Percentiles rank a stretch among this genome's conserved stretches.
These are phyloP conservation scores for Muscidifurax raptorellus DNA, from an alignment of 1,140 invertebrate species.

Conservation along the genomic window DNA sequence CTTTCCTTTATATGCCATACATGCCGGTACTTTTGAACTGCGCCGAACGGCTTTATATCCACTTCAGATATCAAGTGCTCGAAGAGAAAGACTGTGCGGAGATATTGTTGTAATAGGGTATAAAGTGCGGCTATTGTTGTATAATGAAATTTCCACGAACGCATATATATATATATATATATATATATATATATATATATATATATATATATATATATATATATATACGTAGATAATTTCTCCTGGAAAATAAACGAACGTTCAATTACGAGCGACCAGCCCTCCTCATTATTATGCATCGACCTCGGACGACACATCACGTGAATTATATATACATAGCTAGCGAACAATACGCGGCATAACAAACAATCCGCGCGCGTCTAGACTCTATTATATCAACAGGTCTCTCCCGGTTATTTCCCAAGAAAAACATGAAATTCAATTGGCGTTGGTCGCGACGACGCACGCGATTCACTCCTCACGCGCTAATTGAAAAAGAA, in stretches of 20 bases:
- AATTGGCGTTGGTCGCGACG: not conserved
- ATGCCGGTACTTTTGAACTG: slow-evolving; percentile 27
- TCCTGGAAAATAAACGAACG: no score
- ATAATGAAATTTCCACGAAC: no score
- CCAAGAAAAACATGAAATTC: not conserved
- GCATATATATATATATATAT: no score
- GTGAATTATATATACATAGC: not conserved
- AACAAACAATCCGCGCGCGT: not conserved
- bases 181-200: no score
- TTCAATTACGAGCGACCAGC: no score
- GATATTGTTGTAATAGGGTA: not conserved
- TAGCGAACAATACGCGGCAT: not conserved
- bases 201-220: no score
- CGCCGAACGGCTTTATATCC: slow-evolving; percentile 7
- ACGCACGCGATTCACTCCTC: not conserved
- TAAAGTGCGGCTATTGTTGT: no score
- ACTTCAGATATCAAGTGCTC: slow-evolving; percentile 2
- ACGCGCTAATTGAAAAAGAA: slow-evolving; percentile 16
- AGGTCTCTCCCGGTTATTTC: not conserved
- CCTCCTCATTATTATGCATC: not conserved
- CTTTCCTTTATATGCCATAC: not conserved
- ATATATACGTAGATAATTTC: no score
- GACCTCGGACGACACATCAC: not conserved
- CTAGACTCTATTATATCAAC: not conserved
- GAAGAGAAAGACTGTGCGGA: not conserved